These are phyloP conservation scores for Lasioglossum villosulum DNA, from an alignment of 2,888 invertebrate species.

Conservation along the genomic window DNA sequence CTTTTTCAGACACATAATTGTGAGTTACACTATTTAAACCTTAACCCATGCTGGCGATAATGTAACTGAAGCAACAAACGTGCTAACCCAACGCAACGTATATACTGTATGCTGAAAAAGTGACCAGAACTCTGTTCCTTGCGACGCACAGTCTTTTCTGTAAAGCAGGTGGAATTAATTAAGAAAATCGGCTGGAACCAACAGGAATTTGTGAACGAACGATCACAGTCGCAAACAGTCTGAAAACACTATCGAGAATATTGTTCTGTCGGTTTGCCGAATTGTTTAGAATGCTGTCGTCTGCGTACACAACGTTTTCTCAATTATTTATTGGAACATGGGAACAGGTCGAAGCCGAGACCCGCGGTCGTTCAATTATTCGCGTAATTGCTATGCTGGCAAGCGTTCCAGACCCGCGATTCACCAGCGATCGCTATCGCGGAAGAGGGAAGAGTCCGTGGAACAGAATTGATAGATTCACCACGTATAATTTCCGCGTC, in stretches of 20 bases:
- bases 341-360: background rate
- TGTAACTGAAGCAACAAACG: too few species aligned
- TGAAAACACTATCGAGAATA: background rate
- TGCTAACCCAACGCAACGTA: too few species aligned
- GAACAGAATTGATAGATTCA: slow-evolving; percentile 56
- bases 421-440: slow-evolving; percentile 36
- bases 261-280: background rate
- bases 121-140: background rate
- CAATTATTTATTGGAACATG: background rate
- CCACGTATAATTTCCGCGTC: slow-evolving; percentile 60
- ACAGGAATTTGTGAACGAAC: too few species aligned
- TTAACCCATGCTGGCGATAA: too few species aligned
- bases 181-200: too few species aligned
- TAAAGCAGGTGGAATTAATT: background rate
- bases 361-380: slow-evolving; percentile 5
- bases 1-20: too few species aligned
- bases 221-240: background rate
- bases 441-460: slow-evolving; percentile 47
- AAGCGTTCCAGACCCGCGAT: slow-evolving; percentile 11
- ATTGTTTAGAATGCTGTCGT: background rate
- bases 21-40: too few species aligned
- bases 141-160: background rate
- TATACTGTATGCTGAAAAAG: background rate
- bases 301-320: background rate
- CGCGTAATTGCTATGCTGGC: slow-evolving; percentile 17